Evolutionary conservation across 2,797 vertebrate species (phyloP).

Genomic region (Peromyscus attwateri): DNA sequence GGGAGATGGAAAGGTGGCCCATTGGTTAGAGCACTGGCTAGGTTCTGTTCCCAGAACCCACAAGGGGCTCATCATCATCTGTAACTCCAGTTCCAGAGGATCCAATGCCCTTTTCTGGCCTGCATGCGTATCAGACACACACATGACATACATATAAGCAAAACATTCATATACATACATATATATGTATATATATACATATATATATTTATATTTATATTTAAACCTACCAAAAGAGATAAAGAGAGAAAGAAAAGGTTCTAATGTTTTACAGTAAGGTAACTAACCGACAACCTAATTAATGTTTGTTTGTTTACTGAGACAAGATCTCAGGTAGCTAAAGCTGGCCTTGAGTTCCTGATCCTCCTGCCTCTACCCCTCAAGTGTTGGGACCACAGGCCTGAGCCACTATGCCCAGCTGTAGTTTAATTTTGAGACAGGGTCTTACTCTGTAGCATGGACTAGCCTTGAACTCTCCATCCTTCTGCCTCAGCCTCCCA

Average conservation of each 20-base stretch:
- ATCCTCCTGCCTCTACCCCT: neutral
- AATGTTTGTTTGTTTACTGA: neutral
- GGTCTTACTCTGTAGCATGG: neutral
- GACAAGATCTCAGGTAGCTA: neutral
- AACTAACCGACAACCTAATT: neutral
- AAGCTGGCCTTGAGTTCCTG: neutral
- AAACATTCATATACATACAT: neutral
- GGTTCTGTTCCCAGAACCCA: neutral
- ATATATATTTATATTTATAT: too few relatives aligned
- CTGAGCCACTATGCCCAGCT: neutral
- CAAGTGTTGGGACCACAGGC: neutral
- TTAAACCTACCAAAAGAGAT: neutral
- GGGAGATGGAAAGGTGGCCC: neutral
- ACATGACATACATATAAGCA: neutral
- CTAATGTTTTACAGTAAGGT: neutral
- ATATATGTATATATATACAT: neutral
- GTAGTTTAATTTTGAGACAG: neutral
- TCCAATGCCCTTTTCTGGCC: neutral
- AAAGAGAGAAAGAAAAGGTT: neutral
- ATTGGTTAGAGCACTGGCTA: neutral
- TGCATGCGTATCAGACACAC: neutral
- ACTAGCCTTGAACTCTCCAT: neutral
- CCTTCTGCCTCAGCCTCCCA: neutral
- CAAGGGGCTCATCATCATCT: neutral
- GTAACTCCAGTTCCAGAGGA: neutral